phyloP scores from a whole-genome alignment of 2,113 vertebrate genomes.

The Grantiella picta region DNA sequence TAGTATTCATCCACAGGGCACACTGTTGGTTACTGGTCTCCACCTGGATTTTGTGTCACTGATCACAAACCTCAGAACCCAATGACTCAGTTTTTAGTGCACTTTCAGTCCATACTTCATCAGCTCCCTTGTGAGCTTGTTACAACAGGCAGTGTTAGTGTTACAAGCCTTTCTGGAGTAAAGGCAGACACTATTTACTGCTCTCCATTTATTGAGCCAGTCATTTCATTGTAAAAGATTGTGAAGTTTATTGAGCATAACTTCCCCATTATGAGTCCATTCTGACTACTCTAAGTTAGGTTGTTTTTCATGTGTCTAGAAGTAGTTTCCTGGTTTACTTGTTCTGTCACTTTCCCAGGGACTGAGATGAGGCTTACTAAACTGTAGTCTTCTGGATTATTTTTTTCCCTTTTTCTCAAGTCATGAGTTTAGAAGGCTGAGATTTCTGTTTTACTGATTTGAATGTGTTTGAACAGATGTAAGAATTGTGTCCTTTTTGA shows the following conservation, averaged over 20 bases:
- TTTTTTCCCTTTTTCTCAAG: neutral
- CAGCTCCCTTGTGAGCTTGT: neutral
- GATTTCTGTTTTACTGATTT: neutral
- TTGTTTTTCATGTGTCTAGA: neutral
- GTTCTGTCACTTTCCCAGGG: neutral
- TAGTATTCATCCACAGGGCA: neutral
- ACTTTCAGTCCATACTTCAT: neutral
- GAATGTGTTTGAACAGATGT: neutral
- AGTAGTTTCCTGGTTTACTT: neutral
- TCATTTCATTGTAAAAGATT: neutral
- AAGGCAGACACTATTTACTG: neutral
- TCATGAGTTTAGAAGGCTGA: neutral
- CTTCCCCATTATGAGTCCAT: neutral
- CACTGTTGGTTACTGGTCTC: neutral
- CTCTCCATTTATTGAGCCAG: rapidly evolving
- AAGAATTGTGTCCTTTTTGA: neutral
- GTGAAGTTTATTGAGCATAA: neutral
- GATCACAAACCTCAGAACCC: neutral
- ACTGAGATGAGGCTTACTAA: neutral
- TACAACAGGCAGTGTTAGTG: neutral
- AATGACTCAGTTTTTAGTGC: neutral
- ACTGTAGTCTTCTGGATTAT: neutral
- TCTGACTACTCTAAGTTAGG: neutral
- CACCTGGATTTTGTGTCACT: neutral
- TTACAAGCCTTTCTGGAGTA: neutral